Evolutionary conservation across 2,113 vertebrate species (phyloP), one percentile per base, ranked within the genome.

Genomic region (Oxygymnocypris stewartii): DNA sequence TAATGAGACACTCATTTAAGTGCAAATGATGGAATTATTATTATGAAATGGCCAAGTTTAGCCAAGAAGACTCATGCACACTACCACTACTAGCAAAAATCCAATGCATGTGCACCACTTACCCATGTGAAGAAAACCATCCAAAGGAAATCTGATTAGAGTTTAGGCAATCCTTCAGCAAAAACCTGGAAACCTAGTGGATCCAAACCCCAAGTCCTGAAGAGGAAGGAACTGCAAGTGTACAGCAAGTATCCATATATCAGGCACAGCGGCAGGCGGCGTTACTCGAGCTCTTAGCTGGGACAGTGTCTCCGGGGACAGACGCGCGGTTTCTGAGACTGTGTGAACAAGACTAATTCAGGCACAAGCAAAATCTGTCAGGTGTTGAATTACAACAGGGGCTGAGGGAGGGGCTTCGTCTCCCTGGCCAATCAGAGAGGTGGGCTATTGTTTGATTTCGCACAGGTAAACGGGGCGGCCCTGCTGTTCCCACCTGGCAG

Each of bases 371-470:
- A 79, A 49, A 90, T 93, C 91, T 90, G 88, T 59, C 84, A 93
- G 93, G 93, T 94, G 91, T 94, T 92, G 13, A 88, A 88, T 95
- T 95, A 92, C 93, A 92, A 83, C 84, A 75, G 84, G 84, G 88
- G 71, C 79, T 79, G 35, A 54, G 88, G 87, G 89, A 88, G 73
- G 28, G 86, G 82, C 59, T 86, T 86, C 25, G 74, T 31, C 87
- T 82, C 12, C 28, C 77, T n/a, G 37, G 81, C 88, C 80, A 89
- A 86, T 91, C 84, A 79, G 87, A 87, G 82, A 49, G 28, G 69
- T 73, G 59, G 35, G 9, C n/a, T 49, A n/a, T 47, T 67, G 69
- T 83, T 84, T 54, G 37, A 76, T 84, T 10, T 77, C 54, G 86
- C 57, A 51, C 91, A 94, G 92, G 93, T 93, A 87, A 88, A 81